These are phyloP conservation scores for Meloidogyne hapla DNA, from an alignment of 1,140 invertebrate genomes.

Conservation along the genomic window DNA sequence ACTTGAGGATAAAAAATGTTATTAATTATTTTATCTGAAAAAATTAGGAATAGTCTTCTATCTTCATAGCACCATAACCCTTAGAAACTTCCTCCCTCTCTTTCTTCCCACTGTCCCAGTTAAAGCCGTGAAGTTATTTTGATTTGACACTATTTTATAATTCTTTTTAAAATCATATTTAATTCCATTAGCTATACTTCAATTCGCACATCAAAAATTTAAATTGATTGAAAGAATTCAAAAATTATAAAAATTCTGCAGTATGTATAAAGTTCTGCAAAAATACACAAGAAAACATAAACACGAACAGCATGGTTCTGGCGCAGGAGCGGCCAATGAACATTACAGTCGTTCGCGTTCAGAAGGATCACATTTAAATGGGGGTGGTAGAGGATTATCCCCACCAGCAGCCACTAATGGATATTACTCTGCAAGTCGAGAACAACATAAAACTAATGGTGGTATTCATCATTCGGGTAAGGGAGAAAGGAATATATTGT, in stretches of 20 bases:
- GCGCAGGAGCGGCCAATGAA: conserved; percentile 31
- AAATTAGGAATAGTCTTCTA: too few relatives aligned
- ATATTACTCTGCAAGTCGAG: neutral
- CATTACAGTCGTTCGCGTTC: conserved; percentile 30
- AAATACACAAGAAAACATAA: conserved; percentile 57
- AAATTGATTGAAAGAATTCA: neutral
- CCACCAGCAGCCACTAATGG: conserved; percentile 14
- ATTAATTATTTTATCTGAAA: too few relatives aligned
- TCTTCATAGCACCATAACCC: too few relatives aligned
- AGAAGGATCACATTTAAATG: conserved; percentile 20
- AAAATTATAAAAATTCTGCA: neutral
- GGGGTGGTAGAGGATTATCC: neutral
- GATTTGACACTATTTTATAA: too few relatives aligned
- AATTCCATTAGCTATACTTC: too few relatives aligned
- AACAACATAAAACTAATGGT: conserved; percentile 6
- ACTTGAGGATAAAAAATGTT: too few relatives aligned
- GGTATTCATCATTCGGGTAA: conserved; percentile 2
- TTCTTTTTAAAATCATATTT: too few relatives aligned
- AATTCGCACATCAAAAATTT: neutral
- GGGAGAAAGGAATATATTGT: neutral
- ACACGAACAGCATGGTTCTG: conserved; percentile 48
- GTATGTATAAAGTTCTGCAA: conserved; percentile 58
- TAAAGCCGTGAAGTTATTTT: too few relatives aligned
- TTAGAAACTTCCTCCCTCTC: too few relatives aligned
- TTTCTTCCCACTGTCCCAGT: too few relatives aligned